phyloP scores from a whole-genome alignment of 1,140 invertebrate species.

The Drosophila triauraria region DNA sequence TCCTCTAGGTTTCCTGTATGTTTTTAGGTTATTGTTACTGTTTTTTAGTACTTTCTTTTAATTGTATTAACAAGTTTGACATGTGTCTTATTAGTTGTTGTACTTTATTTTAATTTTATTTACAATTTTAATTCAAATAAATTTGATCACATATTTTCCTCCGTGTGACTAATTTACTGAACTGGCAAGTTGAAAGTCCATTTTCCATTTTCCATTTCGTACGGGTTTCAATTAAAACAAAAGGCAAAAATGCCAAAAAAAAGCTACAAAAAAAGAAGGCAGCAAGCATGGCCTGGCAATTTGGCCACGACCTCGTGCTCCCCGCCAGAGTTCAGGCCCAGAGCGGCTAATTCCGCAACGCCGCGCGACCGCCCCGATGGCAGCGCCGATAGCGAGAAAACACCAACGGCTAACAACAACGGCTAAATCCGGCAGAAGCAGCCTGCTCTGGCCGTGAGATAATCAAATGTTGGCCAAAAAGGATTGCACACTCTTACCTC shows the following conservation, averaged over 20 bases:
- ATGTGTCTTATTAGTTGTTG: neutral
- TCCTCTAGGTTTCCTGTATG: no score
- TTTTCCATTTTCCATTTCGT: constrained; percentile 72
- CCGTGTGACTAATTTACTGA: constrained; percentile 63
- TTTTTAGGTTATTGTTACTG: no score
- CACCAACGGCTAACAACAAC: constrained; percentile 11
- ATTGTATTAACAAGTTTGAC: no score
- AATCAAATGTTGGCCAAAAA: constrained; percentile 64
- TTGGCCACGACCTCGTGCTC: constrained; percentile 67
- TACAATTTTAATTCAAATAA: no score
- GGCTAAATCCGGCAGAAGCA: constrained; percentile 24
- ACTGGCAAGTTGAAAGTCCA: constrained; percentile 63
- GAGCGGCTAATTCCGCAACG: constrained; percentile 70
- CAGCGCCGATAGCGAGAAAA: constrained; percentile 55
- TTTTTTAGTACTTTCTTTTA: no score
- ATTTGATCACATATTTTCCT: neutral
- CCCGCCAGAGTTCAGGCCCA: constrained; percentile 60
- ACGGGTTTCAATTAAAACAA: constrained; percentile 78
- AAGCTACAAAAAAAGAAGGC: constrained; percentile 26
- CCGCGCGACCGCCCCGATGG: constrained; percentile 57
- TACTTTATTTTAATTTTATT: neutral
- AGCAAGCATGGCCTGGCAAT: constrained; percentile 52
- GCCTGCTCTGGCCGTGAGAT: constrained; percentile 55
- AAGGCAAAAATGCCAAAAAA: constrained; percentile 38
- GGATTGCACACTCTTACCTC: constrained; percentile 35